phyloP scores from a whole-genome alignment of 2,113 vertebrate species.

The Tetraodon nigroviridis region DNA sequence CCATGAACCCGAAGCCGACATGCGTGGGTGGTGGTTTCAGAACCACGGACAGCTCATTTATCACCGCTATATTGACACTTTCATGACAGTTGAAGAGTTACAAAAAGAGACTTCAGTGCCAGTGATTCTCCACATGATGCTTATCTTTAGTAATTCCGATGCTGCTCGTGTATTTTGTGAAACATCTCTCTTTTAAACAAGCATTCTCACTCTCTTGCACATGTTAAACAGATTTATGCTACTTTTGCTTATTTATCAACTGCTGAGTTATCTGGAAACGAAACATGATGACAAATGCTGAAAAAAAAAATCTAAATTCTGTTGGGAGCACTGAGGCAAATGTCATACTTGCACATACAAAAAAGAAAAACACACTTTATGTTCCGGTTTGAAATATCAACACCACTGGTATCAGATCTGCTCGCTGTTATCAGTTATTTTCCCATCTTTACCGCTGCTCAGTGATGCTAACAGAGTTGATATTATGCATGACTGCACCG shows the following conservation, averaged over 20 bases:
- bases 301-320: constrained; percentile 26
- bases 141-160: neutral
- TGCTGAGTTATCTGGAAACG: constrained; percentile 8
- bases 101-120: neutral
- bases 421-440: constrained; percentile 4
- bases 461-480: constrained; percentile 22
- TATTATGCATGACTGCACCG: constrained; percentile 12
- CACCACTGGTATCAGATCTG: constrained; percentile 7
- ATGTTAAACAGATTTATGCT: neutral
- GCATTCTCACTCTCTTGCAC: neutral
- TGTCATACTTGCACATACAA: neutral
- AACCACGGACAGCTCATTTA: constrained; percentile 65
- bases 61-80: constrained; percentile 56
- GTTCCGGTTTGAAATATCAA: no score
- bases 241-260: neutral
- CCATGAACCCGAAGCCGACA: no score
- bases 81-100: constrained; percentile 36
- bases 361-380: neutral
- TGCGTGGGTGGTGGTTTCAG: constrained; percentile 58
- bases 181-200: neutral
- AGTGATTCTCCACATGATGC: neutral
- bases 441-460: constrained; percentile 18
- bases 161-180: neutral
- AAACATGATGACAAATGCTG: constrained; percentile 6
- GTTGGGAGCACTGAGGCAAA: constrained; percentile 9